Conservation (phyloP, 2,113 vertebrate species). For the Caloenas nicobarica region DNA sequence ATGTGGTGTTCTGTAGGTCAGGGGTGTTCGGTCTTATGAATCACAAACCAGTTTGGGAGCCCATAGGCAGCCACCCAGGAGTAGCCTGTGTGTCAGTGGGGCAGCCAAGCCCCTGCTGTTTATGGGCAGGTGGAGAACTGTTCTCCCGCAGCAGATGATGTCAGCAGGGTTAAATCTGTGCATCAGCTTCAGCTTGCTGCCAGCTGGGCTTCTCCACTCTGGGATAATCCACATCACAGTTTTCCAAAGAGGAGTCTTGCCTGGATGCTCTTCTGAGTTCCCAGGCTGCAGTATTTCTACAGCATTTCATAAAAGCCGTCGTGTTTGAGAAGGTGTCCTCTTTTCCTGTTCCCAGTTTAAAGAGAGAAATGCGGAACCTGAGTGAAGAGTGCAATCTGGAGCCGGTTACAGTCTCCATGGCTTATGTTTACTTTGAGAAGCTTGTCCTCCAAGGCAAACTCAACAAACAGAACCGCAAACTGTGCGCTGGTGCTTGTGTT, state of each 20-base stretch:
- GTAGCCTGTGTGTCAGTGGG: not conserved
- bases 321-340: not conserved
- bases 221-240: not conserved
- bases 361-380: conserved; percentile 89
- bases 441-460: conserved; percentile 93
- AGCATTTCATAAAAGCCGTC: not conserved
- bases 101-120: not conserved
- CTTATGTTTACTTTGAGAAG: conserved; percentile 99
- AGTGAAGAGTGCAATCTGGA: conserved; percentile 90
- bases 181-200: conserved; percentile 11
- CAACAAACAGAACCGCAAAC: conserved; percentile 97
- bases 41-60: not conserved
- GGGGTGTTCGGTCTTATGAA: not conserved
- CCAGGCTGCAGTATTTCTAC: not conserved
- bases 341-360: conserved; percentile 78
- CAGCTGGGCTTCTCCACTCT: not conserved
- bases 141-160: not conserved
- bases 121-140: not conserved
- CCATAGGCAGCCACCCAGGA: not conserved
- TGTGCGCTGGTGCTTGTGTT: conserved; percentile 92
- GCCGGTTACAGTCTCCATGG: conserved; percentile 92
- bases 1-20: not conserved
- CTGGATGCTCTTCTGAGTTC: not conserved
- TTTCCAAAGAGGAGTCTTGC: not conserved
- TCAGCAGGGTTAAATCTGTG: not conserved